Base-by-base conservation (phyloP, 1,140 invertebrate genomes). In the Calycopis cecrops region DNA sequence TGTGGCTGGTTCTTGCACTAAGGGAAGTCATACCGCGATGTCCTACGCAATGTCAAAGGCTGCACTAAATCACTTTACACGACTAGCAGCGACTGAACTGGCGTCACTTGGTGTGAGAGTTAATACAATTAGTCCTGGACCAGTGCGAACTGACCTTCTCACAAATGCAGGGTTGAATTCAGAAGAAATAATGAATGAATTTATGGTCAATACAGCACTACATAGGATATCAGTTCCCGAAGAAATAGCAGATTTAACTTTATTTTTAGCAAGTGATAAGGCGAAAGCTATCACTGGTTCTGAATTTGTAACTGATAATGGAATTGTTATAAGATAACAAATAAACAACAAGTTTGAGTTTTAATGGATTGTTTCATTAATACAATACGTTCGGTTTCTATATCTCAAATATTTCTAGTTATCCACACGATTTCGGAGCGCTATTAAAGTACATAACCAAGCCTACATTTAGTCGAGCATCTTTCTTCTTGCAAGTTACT, bases 201-300 rank as follows among this genome's bases (percentile, higher is more conserved):
- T n/a, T 2, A 38, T 1, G 11, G 37, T 6, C 4, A 38, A 2
- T 2, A 38, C 37, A 1, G 4, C 12, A 11, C 37, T 38, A 11
- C 6, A n/a, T 6, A 11, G n/a, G n/a, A 12, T 38, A 6, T 38
- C 37, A 12, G 37, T 0, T 4, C 42, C 73, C 0, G 60, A 67
- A 35, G 69, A 73, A 50, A 61, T 76, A n/a, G 68, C 47, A 18
- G 59, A 69, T 52, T 42, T 76, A 10, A 64, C 68, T 11, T 14
- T 67, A 9, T 72, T 38, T 34, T 8, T 73, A 10, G 66, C 66
- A 0, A 65, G 70, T 56, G 69, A 73, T 38, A 69, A 71, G 17
- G 66, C 73, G 4, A 59, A 44, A 8, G 62, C 60, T 33, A 62
- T 75, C 0, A 75, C 69, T 16, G 72, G 71, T 1, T 62, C 65